Evolutionary conservation across 2,113 vertebrate species (phyloP).

Genomic region (Maccullochella peelii): DNA sequence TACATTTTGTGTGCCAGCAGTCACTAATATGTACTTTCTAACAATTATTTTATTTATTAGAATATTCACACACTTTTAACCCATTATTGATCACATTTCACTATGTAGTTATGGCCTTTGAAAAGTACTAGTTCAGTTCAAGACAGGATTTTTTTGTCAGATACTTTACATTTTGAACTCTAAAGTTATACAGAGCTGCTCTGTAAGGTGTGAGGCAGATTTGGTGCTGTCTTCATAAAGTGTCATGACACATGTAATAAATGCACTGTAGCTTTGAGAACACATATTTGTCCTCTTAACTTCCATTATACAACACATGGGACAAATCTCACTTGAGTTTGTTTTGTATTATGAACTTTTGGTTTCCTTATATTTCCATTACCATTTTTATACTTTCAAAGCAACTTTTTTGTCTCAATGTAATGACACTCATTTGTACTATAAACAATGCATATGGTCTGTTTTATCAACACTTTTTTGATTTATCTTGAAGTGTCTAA

Average conservation of each 20-base stretch:
- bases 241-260: neutral
- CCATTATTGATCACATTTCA: neutral
- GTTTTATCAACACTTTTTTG: neutral
- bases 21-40: neutral
- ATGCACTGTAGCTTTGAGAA: neutral
- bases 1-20: too few relatives aligned
- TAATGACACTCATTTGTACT: neutral
- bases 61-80: neutral
- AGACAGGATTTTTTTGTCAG: neutral
- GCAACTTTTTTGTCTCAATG: conserved; percentile 9
- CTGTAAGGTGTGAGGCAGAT: neutral
- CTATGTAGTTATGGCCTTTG: neutral
- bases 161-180: neutral
- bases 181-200: neutral
- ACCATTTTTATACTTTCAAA: neutral
- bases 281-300: neutral
- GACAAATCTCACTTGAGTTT: neutral
- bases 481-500: neutral
- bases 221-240: conserved; percentile 33
- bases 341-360: conserved; percentile 16
- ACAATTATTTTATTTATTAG: neutral
- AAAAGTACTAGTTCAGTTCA: neutral
- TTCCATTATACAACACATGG: neutral
- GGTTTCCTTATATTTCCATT: neutral
- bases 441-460: neutral